phyloP scores from a whole-genome alignment of 2,797 vertebrate species.

The Propithecus deckenii region DNA sequence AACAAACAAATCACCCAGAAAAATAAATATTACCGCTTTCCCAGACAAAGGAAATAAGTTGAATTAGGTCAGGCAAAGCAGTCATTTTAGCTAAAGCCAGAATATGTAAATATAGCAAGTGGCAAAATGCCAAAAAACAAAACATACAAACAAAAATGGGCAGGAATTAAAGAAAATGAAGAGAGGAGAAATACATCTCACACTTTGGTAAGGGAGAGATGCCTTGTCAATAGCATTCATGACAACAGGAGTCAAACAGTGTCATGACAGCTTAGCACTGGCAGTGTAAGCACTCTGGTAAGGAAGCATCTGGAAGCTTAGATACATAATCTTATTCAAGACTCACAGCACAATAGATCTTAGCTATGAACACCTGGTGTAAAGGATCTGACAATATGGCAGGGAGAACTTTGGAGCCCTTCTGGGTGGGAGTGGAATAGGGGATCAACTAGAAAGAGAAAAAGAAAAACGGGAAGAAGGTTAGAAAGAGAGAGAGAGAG shows the following conservation, averaged over 20 bases:
- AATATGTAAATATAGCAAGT: neutral
- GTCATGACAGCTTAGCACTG: rapidly evolving
- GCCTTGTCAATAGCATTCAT: neutral
- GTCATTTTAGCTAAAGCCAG: neutral
- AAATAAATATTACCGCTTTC: neutral
- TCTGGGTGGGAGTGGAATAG: neutral
- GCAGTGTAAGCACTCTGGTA: neutral
- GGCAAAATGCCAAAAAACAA: neutral
- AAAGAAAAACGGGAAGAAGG: neutral
- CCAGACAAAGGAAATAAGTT: neutral
- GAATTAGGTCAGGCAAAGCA: neutral
- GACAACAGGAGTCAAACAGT: neutral
- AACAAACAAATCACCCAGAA: neutral
- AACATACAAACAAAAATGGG: neutral
- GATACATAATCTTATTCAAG: neutral
- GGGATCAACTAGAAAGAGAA: neutral
- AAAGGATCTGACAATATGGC: neutral
- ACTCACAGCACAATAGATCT: neutral
- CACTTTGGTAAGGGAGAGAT: neutral
- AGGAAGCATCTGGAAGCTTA: neutral
- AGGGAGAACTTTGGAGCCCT: neutral
- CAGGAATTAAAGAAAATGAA: neutral
- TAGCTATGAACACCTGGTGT: rapidly evolving
- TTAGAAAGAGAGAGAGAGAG: neutral
- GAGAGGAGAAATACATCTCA: neutral